Evolutionary conservation across 35 echinoderm and acorn worm genomes (phyloP).

Genomic region (Ophiothrix spiculata): DNA sequence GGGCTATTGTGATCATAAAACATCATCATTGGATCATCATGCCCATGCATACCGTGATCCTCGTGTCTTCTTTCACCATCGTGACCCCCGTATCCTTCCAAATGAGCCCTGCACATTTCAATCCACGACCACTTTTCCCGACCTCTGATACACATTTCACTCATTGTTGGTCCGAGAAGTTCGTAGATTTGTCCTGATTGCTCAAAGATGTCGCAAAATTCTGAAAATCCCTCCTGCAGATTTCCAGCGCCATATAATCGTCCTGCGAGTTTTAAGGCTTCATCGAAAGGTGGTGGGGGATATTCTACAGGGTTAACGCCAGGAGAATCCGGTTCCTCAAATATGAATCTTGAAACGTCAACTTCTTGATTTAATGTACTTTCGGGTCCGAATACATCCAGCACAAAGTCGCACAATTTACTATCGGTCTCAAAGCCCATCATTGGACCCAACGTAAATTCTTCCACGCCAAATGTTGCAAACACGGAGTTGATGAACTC

Average conservation of each 20-base stretch:
- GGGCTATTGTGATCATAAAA: conserved; percentile 1
- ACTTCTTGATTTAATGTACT: neutral
- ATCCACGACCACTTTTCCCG: neutral
- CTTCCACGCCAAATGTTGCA: neutral
- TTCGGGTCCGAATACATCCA: neutral
- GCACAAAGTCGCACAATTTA: neutral
- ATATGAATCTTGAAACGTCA: neutral
- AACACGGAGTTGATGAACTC: neutral
- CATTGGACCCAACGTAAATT: neutral
- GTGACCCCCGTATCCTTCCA: neutral
- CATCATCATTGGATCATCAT: neutral
- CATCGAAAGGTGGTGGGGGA: neutral
- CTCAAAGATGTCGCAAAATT: neutral
- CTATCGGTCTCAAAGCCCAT: neutral
- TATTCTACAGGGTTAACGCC: neutral
- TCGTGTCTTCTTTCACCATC: neutral
- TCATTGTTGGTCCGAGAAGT: neutral
- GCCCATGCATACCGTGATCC: neutral
- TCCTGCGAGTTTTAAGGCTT: neutral
- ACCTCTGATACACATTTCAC: neutral
- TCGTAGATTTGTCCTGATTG: neutral
- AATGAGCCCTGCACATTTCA: neutral
- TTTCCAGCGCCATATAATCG: neutral
- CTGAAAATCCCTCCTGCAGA: neutral
- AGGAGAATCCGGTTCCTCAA: neutral